These are phyloP conservation scores for Bibio marci DNA, from an alignment of 2,888 invertebrate species.

Conservation along the genomic window DNA sequence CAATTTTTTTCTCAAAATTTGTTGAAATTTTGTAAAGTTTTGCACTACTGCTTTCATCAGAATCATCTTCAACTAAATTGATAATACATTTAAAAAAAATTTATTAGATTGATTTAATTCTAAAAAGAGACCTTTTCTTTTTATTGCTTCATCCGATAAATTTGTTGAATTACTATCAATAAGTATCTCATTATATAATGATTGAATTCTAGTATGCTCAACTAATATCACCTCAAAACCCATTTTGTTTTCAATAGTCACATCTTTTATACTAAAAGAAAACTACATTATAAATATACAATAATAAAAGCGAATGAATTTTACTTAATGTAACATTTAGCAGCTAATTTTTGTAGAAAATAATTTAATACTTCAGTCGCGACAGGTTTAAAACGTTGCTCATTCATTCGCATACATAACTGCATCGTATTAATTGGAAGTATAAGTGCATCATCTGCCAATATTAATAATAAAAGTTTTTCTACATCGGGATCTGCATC, in stretches of 20 bases:
- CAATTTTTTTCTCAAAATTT: conserved; percentile 9
- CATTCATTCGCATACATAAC: conserved; percentile 26
- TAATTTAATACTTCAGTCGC: conserved; percentile 48
- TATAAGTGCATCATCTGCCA: conserved; percentile 50
- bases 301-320: conserved; percentile 6
- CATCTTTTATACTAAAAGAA: conserved; percentile 20
- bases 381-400: conserved; percentile 16
- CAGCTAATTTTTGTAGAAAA: conserved; percentile 57
- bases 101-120: too few species aligned
- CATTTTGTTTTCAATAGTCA: conserved; percentile 24
- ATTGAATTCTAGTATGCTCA: conserved; percentile 19
- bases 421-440: conserved; percentile 54
- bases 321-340: conserved; percentile 51
- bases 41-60: neutral
- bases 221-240: conserved; percentile 28
- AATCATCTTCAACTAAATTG: conserved; percentile 11
- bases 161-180: conserved; percentile 28
- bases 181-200: conserved; percentile 22
- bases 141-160: conserved; percentile 20
- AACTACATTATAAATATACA: neutral
- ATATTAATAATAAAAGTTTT: conserved; percentile 41
- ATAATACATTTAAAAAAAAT: too few species aligned
- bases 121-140: neutral
- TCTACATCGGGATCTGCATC: conserved; percentile 41
- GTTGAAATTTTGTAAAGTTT: neutral